Evolutionary conservation across 2,113 vertebrate species (phyloP).

Genomic region (Percina caprodes): DNA sequence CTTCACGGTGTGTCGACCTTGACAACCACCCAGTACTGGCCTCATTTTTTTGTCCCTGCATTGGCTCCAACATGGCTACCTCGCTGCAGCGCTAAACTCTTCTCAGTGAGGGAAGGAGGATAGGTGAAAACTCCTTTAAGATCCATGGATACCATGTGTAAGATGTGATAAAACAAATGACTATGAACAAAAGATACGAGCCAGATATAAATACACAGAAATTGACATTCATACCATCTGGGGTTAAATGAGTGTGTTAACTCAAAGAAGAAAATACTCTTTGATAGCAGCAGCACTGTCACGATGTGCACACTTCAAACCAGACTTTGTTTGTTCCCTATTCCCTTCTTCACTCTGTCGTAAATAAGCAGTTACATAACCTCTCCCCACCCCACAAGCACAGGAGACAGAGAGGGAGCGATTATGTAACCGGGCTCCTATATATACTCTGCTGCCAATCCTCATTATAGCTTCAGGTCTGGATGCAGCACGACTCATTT

Average conservation of each 20-base stretch:
- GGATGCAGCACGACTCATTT: constrained; percentile 30
- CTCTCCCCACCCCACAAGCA: constrained; percentile 21
- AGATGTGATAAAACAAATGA: constrained; percentile 5
- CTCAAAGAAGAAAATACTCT: not conserved
- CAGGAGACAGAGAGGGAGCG: constrained; percentile 38
- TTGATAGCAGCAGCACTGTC: not conserved
- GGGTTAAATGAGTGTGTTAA: not conserved
- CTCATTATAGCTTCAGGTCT: constrained; percentile 53
- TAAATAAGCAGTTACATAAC: constrained; percentile 76
- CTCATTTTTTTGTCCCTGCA: constrained; percentile 5
- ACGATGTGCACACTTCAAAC: constrained; percentile 4
- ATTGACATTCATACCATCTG: not conserved
- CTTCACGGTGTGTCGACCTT: not conserved
- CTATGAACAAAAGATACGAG: not conserved
- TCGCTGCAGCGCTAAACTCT: not conserved
- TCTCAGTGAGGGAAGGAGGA: constrained; percentile 7
- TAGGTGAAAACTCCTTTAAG: not conserved
- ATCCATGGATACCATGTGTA: not conserved
- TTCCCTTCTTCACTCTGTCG: constrained; percentile 39
- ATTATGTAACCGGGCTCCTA: constrained; percentile 64
- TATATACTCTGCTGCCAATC: constrained; percentile 59
- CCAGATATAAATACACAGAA: not conserved
- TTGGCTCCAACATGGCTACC: constrained; percentile 23
- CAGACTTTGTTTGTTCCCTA: constrained; percentile 49
- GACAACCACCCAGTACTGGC: constrained; percentile 16